A percentile compares a stretch with the other conserved stretches of the same genome.
phyloP scores from a whole-genome alignment of 2,888 invertebrate genomes.

The Folsomia candida region DNA sequence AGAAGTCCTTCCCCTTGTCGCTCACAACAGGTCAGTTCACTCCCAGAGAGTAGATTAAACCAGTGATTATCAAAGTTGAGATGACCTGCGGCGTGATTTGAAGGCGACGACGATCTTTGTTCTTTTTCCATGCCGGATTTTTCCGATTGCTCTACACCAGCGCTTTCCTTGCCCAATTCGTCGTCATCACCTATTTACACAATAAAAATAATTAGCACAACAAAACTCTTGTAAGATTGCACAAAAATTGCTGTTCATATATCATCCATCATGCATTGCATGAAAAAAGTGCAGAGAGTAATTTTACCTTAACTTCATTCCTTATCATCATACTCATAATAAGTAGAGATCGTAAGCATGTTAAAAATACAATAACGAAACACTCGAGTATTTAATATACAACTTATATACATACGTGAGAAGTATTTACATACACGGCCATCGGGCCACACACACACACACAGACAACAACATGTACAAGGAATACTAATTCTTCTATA shows the following conservation, averaged over 20 bases:
- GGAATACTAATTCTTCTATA: too few relatives aligned
- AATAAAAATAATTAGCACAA: not conserved
- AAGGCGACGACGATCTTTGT: not conserved
- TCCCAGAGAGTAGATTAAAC: slow-evolving; percentile 38
- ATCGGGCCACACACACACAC: too few relatives aligned
- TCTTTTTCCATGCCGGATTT: not conserved
- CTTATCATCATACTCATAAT: not conserved
- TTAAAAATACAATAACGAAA: not conserved
- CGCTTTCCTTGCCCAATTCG: slow-evolving; percentile 17
- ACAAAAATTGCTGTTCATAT: too few relatives aligned
- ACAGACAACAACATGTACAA: too few relatives aligned
- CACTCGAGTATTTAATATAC: too few relatives aligned
- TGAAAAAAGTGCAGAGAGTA: not conserved
- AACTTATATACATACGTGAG: too few relatives aligned
- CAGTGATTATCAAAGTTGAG: slow-evolving; percentile 39
- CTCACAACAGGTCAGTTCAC: slow-evolving; percentile 39
- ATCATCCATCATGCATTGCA: too few relatives aligned
- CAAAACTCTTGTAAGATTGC: not conserved
- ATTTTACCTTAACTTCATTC: not conserved
- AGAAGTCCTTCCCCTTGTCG: slow-evolving; percentile 44
- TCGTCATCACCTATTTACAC: not conserved
- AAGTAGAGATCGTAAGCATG: not conserved
- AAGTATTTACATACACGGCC: too few relatives aligned
- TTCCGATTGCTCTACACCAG: too few relatives aligned
- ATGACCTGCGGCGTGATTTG: slow-evolving; percentile 29